Evolutionary conservation across 2,888 invertebrate species (phyloP), one percentile per base, ranked within the genome.

Genomic region (Polydesmus complanatus): DNA sequence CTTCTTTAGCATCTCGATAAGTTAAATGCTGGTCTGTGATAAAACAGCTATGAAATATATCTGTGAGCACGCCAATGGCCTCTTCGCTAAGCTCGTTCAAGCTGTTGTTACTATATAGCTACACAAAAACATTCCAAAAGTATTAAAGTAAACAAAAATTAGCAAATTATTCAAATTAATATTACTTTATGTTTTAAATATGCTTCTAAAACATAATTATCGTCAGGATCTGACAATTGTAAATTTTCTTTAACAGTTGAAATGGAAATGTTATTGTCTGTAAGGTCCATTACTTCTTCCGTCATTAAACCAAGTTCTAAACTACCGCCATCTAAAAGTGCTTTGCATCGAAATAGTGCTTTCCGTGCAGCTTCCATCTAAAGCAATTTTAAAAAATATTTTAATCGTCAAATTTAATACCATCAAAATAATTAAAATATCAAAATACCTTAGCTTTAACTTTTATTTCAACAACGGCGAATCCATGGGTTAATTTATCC

Each of bases 21-120:
- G 64, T 67, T 55, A 68, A 66, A 22, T 69, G 66, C 66, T 72
- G 71, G 27, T 71, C 71, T 21, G 69, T 67, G 52, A 73, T 70
- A 63, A 70, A 72, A 67, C 73, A 73, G 64, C 72, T 72, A 62
- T 71, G 71, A 64, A 72, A 73, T 11, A 73, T 69, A 57, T 73
- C 72, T 1, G 72, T 72, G 27, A 73, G 63, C 2, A 71, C 72
- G 26, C 69, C 67, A 11, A 68, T 66, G 3, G 72, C 71, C 1
- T 63, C 59, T 54, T 69, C 71, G 37, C 57, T 64, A 8, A 69
- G 66, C 56, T 69, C 69, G 5, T 58, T 27, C 21, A 37, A 47
- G 22, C 55, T 50, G 8, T 56, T 22, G 22, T 53, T 26, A 5
- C 21, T 37, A 11, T 57, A 54, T 26, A 61, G 1, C 61, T 61